Evolutionary conservation across 2,888 invertebrate species (phyloP).

Genomic region (Myopa tessellatipennis): DNA sequence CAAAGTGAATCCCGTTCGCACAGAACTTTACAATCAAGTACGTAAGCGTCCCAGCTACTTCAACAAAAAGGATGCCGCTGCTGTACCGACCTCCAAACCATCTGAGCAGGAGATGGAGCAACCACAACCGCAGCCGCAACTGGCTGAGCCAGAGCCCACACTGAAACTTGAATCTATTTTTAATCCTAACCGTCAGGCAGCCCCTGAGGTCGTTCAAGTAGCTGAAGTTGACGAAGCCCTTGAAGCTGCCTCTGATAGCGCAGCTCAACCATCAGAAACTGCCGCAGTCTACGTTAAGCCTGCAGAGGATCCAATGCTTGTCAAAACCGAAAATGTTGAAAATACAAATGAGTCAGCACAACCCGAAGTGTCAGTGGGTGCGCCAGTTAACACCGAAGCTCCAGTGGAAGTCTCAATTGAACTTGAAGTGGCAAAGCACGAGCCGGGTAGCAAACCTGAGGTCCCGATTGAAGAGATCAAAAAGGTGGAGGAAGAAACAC

Average conservation of each 20-base stretch:
- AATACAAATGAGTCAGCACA: not conserved
- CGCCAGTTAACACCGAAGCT: too few species aligned
- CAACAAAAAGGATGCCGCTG: slow-evolving; percentile 50
- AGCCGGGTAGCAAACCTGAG: too few species aligned
- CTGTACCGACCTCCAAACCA: slow-evolving; percentile 44
- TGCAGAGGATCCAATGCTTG: slow-evolving; percentile 6
- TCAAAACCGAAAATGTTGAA: not conserved
- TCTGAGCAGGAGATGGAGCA: slow-evolving; percentile 12
- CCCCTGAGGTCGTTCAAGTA: not conserved
- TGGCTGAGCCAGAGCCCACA: slow-evolving; percentile 55
- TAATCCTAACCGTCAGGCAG: not conserved
- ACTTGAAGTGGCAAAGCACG: not conserved
- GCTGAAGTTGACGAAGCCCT: not conserved
- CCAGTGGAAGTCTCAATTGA: too few species aligned
- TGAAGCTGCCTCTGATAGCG: slow-evolving; percentile 18
- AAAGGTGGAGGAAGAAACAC: not conserved
- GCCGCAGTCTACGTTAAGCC: slow-evolving; percentile 52
- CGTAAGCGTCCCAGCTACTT: slow-evolving; percentile 61
- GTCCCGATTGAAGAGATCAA: not conserved
- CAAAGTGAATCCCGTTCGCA: slow-evolving; percentile 49
- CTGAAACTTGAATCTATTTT: slow-evolving; percentile 56
- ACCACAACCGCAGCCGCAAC: slow-evolving; percentile 45
- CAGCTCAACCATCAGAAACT: slow-evolving; percentile 55
- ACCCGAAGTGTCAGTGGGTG: not conserved
- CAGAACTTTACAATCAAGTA: slow-evolving; percentile 58